Base-by-base conservation (phyloP, 2,797 vertebrate species). In the Caiman crocodilus region DNA sequence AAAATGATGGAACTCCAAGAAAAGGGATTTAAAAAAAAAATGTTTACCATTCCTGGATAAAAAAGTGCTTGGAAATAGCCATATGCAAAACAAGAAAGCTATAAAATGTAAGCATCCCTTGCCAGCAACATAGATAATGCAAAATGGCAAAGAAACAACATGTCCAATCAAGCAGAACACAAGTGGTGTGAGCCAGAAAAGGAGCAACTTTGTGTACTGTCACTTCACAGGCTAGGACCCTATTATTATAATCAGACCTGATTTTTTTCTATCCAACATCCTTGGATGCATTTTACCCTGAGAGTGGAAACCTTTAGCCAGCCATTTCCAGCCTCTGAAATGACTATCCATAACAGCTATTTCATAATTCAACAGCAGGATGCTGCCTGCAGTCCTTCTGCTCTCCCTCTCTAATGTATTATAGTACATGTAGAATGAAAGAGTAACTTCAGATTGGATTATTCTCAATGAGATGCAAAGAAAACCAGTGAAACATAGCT, bases 231-330 rank as follows among this genome's bases (percentile, higher is more conserved):
- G 28, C 84, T 90, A 78, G 67, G 86, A 94, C 84, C 82, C 85
- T 94, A 63, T 95, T 96, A 96, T 96, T 96, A 95, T 88, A 96
- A 94, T 92, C 94, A 94, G 90, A 93, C 91, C 85, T 92, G 92
- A 87, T 94, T 96, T 96, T 94, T 32, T 94, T 82, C 89, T 26
- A 69, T 85, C 67, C 75, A 90, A 93, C 21, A 30, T 63, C 82
- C 80, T 93, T 92, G 90, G 91, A 88, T 16, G 35, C 56, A 0
- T 95, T 95, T 90, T 88, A 75, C 35, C 26, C 88, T 67, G 67
- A 88, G 76, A 94, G 76, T 3, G 83, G 63, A 84, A 95, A 92
- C 84, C 79, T 92, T 94, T 84, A 92, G 71, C 87, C 91, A 94
- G 57, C 75, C 81, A 77, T 91, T 97, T 94, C 69, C 92, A 90